These are phyloP conservation scores for Epinephelus lanceolatus DNA, from an alignment of 2,113 vertebrate species.

Conservation along the genomic window DNA sequence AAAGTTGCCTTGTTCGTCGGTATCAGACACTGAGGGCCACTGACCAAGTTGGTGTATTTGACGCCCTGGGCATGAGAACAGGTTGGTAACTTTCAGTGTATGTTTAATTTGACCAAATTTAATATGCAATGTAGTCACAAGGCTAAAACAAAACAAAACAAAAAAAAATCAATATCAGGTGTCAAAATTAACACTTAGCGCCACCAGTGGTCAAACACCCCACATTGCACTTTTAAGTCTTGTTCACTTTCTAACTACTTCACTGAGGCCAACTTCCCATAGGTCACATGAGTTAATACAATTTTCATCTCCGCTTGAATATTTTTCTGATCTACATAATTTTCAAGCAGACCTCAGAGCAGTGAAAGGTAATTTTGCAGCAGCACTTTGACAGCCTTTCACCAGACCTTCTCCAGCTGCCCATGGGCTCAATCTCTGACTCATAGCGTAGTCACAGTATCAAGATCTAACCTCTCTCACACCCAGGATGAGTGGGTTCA, in stretches of 20 bases:
- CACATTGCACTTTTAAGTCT: background rate
- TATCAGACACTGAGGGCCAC: no score
- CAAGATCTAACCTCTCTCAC: conserved; percentile 20
- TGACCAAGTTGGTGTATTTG: no score
- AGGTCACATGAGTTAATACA: conserved; percentile 33
- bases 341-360: conserved; percentile 32
- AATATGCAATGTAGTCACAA: no score
- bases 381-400: conserved; percentile 28
- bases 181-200: background rate
- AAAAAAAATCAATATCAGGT: background rate
- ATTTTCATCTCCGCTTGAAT: conserved; percentile 44
- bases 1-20: no score
- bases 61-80: no score
- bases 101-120: no score
- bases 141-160: background rate
- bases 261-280: conserved; percentile 8
- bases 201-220: background rate
- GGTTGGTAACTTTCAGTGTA: no score
- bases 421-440: conserved; percentile 10
- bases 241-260: conserved; percentile 15
- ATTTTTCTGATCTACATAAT: conserved; percentile 36
- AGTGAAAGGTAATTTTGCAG: conserved; percentile 47
- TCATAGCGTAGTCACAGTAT: background rate
- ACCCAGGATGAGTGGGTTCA: background rate
- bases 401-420: conserved; percentile 29